Conservation (phyloP, 2,113 vertebrate species). For the Corythaixoides concolor region DNA sequence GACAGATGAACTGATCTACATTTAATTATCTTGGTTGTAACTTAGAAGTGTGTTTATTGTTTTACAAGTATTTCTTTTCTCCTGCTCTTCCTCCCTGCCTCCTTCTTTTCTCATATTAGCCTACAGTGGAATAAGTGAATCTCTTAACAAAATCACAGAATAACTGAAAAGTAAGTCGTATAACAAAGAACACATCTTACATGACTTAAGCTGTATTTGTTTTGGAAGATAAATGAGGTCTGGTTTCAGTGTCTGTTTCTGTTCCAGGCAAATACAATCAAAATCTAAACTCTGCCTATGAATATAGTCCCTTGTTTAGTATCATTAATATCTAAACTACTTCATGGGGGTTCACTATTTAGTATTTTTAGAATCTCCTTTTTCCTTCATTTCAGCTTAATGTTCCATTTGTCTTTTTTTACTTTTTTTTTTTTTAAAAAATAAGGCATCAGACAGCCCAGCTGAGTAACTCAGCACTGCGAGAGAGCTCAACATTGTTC, state of each 20-base stretch:
- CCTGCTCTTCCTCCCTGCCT: accelerated
- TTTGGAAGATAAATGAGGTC: background rate
- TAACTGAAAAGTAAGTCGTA: background rate
- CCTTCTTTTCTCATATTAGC: background rate
- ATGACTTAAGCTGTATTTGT: background rate
- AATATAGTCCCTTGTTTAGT: background rate
- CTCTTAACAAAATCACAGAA: background rate
- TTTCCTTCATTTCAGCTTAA: background rate
- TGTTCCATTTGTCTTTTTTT: background rate
- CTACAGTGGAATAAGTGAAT: background rate
- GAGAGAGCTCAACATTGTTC: background rate
- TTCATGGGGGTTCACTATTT: background rate
- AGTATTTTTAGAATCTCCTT: background rate
- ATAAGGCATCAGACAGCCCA: background rate
- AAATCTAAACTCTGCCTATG: background rate
- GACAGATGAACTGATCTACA: background rate
- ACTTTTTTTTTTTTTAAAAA: background rate
- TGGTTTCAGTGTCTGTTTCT: background rate
- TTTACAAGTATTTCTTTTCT: background rate
- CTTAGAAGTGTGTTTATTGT: background rate
- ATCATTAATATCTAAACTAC: background rate
- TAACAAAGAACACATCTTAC: background rate
- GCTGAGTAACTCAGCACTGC: background rate
- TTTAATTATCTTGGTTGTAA: background rate
- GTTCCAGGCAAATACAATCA: background rate